A percentile compares a stretch with the other conserved stretches of the same genome.
These are phyloP conservation scores for Leptinotarsa defecta DNA, from an alignment of 1,140 invertebrate genomes.

Conservation along the genomic window DNA sequence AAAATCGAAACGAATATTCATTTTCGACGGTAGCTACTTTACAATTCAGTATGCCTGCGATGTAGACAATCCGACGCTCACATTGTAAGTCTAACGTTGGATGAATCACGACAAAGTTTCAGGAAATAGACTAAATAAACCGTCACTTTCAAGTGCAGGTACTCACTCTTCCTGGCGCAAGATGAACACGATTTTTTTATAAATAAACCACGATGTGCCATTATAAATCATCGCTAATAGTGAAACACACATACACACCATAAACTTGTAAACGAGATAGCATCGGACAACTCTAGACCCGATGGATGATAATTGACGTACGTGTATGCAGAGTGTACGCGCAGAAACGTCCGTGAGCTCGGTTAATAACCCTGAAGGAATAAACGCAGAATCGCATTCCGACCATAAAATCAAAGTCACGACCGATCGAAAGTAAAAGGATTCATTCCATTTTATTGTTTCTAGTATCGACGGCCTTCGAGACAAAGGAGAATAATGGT, in stretches of 20 bases:
- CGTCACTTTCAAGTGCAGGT: background rate
- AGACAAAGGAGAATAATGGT: background rate
- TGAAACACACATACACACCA: background rate
- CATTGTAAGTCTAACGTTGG: no score
- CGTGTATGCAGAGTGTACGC: background rate
- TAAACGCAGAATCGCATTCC: conserved; percentile 5
- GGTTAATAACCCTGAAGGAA: conserved; percentile 6
- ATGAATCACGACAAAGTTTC: no score
- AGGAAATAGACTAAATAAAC: background rate
- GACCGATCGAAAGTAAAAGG: background rate
- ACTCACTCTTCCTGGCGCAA: background rate
- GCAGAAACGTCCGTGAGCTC: background rate
- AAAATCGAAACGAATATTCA: no score
- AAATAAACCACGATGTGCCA: background rate
- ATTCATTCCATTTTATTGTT: background rate
- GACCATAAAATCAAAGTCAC: conserved; percentile 1
- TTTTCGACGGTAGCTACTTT: no score
- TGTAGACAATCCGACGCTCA: no score
- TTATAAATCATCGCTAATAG: background rate
- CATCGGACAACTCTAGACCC: no score
- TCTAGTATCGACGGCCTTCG: background rate
- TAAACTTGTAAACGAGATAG: background rate
- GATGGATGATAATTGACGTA: background rate
- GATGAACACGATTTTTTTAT: background rate
- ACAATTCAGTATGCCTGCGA: no score